phyloP scores from a whole-genome alignment of 2,797 vertebrate genomes.

The Antrozous pallidus region DNA sequence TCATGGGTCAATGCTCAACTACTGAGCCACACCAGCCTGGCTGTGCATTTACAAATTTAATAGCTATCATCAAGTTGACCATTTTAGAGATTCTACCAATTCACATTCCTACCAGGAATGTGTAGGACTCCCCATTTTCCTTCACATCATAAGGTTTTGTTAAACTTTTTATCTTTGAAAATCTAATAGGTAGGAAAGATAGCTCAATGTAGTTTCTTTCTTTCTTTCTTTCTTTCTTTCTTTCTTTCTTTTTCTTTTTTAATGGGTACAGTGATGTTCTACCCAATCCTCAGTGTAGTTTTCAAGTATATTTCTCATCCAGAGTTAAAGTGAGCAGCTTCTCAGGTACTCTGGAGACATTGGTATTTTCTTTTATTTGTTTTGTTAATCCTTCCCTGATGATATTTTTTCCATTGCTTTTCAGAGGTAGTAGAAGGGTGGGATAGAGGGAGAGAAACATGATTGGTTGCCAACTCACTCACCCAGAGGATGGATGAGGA shows the following conservation, averaged over 20 bases:
- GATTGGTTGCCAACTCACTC: too few relatives aligned
- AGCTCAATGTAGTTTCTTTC: too few relatives aligned
- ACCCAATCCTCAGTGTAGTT: not conserved
- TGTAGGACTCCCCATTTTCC: not conserved
- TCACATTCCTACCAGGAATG: not conserved
- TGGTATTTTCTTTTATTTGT: not conserved
- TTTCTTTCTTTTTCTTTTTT: too few relatives aligned
- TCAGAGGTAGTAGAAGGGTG: too few relatives aligned
- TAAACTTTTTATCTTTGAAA: not conserved
- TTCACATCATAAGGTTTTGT: not conserved
- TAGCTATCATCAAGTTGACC: not conserved
- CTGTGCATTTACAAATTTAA: not conserved
- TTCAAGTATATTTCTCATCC: not conserved
- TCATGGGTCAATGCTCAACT: too few relatives aligned
- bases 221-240: too few relatives aligned
- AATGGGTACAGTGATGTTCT: too few relatives aligned
- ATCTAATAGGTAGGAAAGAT: not conserved
- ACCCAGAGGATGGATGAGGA: too few relatives aligned
- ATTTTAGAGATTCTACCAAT: not conserved
- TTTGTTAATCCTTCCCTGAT: too few relatives aligned
- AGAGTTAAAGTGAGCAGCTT: not conserved
- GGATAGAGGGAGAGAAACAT: too few relatives aligned
- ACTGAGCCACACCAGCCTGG: too few relatives aligned
- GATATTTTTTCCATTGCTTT: too few relatives aligned
- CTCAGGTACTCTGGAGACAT: not conserved